These are phyloP conservation scores for Nineta flava DNA, from an alignment of 2,888 invertebrate genomes.

Conservation along the genomic window DNA sequence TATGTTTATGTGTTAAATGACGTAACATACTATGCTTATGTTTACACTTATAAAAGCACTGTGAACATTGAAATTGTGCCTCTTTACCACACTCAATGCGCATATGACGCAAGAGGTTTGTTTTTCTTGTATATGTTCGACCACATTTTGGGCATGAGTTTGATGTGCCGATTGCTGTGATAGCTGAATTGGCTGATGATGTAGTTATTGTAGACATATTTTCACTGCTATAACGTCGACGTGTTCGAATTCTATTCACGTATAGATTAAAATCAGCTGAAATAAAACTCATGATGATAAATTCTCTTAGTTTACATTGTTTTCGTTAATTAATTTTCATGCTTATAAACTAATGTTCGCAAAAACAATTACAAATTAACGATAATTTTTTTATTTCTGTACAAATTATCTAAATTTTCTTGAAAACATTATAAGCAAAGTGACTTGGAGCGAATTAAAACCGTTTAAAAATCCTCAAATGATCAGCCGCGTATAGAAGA, in stretches of 20 bases:
- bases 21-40: constrained; percentile 9
- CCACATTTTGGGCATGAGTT: constrained; percentile 22
- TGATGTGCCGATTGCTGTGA: neutral
- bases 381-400: too few relatives aligned
- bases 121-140: constrained; percentile 34
- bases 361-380: too few relatives aligned
- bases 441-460: too few relatives aligned
- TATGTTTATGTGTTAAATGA: constrained; percentile 9
- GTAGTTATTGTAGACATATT: neutral
- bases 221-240: neutral
- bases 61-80: constrained; percentile 32
- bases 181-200: neutral
- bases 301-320: too few relatives aligned
- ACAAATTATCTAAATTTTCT: too few relatives aligned
- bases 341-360: neutral
- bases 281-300: neutral
- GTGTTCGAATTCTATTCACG: neutral
- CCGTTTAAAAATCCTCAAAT: too few relatives aligned
- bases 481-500: too few relatives aligned
- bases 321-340: too few relatives aligned
- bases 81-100: constrained; percentile 36
- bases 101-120: constrained; percentile 35
- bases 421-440: too few relatives aligned
- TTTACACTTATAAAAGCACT: constrained; percentile 25
- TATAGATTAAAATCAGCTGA: neutral